phyloP scores from a whole-genome alignment of 2,888 invertebrate species.

The Nemotelus pantherinus region DNA sequence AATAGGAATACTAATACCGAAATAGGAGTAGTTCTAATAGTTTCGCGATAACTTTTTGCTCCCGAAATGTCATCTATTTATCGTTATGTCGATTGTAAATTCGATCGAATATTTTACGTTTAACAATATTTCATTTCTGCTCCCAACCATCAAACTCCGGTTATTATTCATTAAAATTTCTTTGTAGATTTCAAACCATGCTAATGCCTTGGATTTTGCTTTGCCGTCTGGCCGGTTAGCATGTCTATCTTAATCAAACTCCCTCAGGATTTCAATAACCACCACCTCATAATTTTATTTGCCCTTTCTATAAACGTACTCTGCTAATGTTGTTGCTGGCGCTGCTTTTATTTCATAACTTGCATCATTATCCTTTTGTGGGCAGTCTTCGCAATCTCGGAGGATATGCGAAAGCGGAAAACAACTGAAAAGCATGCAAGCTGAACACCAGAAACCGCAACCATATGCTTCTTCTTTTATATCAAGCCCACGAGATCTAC shows the following conservation, averaged over 20 bases:
- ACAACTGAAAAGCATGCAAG: conserved; percentile 3
- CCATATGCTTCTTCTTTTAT: not conserved
- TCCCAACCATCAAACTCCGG: too few species aligned
- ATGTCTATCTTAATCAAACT: not conserved
- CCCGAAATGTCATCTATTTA: too few species aligned
- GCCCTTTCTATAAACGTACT: not conserved
- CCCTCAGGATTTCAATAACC: conserved; percentile 20
- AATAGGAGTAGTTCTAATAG: too few species aligned
- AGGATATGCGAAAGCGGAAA: not conserved
- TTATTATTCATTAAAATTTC: too few species aligned
- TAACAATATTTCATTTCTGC: too few species aligned
- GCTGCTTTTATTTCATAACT: not conserved
- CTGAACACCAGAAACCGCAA: not conserved
- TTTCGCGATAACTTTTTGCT: too few species aligned
- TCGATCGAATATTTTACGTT: too few species aligned
- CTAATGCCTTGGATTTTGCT: too few species aligned
- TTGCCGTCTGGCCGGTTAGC: too few species aligned
- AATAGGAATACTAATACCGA: too few species aligned
- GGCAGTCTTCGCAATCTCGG: not conserved
- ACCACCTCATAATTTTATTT: conserved; percentile 26
- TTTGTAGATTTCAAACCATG: too few species aligned
- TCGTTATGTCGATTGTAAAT: too few species aligned
- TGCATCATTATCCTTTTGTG: conserved; percentile 1
- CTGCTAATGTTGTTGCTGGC: not conserved
- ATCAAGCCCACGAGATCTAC: not conserved